These are phyloP conservation scores for Enteromius viviparus DNA, from an alignment of 2,797 vertebrate genomes.

Conservation along the genomic window DNA sequence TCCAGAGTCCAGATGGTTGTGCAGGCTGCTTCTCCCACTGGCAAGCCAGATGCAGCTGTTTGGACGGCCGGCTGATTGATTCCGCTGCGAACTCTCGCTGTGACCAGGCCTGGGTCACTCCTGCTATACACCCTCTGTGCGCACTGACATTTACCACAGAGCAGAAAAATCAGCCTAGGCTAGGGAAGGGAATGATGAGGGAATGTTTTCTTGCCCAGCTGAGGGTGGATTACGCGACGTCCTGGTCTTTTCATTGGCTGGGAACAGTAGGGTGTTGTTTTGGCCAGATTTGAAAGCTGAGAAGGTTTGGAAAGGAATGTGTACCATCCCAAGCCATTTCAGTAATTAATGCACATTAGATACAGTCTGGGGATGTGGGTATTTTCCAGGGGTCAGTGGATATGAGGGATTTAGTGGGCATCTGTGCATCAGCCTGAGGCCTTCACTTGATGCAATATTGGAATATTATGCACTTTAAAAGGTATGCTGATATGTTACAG, in stretches of 20 bases:
- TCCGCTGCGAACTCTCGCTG: conserved; percentile 46
- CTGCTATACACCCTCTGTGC: conserved; percentile 65
- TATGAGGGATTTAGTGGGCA: neutral
- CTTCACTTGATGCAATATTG: conserved; percentile 6
- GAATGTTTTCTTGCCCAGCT: conserved; percentile 13
- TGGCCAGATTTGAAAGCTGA: conserved; percentile 5
- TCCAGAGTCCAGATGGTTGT: conserved; percentile 74
- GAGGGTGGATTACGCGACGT: neutral
- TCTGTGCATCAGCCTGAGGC: neutral
- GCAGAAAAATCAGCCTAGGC: conserved; percentile 8
- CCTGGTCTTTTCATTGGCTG: neutral
- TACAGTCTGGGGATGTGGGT: neutral
- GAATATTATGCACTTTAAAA: conserved; percentile 3
- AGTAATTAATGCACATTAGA: neutral
- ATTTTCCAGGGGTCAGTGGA: neutral
- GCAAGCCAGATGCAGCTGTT: conserved; percentile 73
- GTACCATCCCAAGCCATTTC: neutral
- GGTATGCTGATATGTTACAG: neutral
- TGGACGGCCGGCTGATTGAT: conserved; percentile 71
- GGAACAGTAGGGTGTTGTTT: conserved; percentile 9
- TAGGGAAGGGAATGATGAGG: neutral
- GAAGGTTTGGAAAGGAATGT: neutral
- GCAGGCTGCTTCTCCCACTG: conserved; percentile 71
- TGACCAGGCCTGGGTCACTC: conserved; percentile 65
- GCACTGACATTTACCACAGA: conserved; percentile 66